Conservation (phyloP, 1,140 invertebrate species). For the Lasioglossum baleicum region DNA sequence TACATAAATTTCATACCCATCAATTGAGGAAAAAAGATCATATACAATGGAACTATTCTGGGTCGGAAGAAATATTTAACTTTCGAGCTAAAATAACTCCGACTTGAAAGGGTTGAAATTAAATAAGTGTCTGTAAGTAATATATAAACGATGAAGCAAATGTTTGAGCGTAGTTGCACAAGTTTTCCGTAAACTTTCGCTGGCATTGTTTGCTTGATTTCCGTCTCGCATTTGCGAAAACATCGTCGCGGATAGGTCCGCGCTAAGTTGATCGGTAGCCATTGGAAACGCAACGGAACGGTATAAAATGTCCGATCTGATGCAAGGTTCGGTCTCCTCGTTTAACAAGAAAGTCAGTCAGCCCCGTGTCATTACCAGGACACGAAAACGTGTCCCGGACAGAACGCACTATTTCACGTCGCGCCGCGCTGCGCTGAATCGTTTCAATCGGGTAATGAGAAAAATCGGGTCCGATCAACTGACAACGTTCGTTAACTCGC, state of each 20-base stretch:
- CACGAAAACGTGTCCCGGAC: constrained; percentile 28
- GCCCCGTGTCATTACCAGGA: constrained; percentile 24
- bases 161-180: not conserved
- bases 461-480: constrained; percentile 26
- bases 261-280: not conserved
- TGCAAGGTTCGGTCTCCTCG: constrained; percentile 15
- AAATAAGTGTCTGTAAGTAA: too few relatives aligned
- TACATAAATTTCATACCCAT: too few relatives aligned
- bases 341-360: constrained; percentile 42
- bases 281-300: not conserved
- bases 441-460: constrained; percentile 35
- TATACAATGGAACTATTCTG: too few relatives aligned
- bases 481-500: constrained; percentile 38
- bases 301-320: constrained; percentile 7
- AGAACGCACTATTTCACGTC: constrained; percentile 45
- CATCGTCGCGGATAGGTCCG: not conserved
- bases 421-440: constrained; percentile 1
- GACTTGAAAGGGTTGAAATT: too few relatives aligned
- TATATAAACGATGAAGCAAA: not conserved
- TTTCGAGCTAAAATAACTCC: too few relatives aligned
- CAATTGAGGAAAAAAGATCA: too few relatives aligned
- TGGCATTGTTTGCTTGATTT: not conserved
- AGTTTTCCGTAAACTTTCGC: not conserved
- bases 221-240: not conserved
- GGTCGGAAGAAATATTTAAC: too few relatives aligned